Evolutionary conservation across 1,140 invertebrate species (phyloP).

Genomic region (Sarcophaga bullata): DNA sequence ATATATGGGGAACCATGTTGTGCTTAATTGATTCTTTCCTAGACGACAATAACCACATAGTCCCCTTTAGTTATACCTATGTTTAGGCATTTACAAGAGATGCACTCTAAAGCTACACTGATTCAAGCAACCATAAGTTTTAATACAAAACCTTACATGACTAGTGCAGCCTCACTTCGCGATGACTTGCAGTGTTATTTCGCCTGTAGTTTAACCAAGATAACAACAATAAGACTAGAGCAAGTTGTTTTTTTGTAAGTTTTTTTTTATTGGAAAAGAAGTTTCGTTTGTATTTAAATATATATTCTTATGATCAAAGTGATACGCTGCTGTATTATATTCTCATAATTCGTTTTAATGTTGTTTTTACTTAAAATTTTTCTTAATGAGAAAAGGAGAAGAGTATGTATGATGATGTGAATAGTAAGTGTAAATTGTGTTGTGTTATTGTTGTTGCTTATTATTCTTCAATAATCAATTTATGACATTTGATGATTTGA

Average conservation of each 20-base stretch:
- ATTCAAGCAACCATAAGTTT: too few species aligned
- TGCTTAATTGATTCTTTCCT: too few species aligned
- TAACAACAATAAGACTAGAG: conserved; percentile 34
- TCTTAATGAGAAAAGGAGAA: not conserved
- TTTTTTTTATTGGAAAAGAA: conserved; percentile 45
- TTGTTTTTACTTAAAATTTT: not conserved
- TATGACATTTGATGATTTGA: not conserved
- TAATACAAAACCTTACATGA: too few species aligned
- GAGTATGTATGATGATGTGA: not conserved
- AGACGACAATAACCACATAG: too few species aligned
- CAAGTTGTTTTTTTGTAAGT: conserved; percentile 27
- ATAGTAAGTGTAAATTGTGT: not conserved
- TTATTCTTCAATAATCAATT: not conserved
- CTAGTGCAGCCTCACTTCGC: too few species aligned
- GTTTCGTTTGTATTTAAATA: conserved; percentile 28
- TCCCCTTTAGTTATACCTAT: too few species aligned
- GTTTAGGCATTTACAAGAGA: too few species aligned
- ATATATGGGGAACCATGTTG: too few species aligned
- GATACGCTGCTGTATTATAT: conserved; percentile 40
- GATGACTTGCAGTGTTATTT: too few species aligned
- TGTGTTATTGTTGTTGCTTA: not conserved
- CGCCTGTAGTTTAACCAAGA: too few species aligned
- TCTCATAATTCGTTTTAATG: conserved; percentile 26
- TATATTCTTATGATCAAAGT: conserved; percentile 40
- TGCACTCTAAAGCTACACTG: too few species aligned